These are phyloP conservation scores for Toxonevra muliebris DNA, from an alignment of 2,888 invertebrate genomes.

Conservation along the genomic window DNA sequence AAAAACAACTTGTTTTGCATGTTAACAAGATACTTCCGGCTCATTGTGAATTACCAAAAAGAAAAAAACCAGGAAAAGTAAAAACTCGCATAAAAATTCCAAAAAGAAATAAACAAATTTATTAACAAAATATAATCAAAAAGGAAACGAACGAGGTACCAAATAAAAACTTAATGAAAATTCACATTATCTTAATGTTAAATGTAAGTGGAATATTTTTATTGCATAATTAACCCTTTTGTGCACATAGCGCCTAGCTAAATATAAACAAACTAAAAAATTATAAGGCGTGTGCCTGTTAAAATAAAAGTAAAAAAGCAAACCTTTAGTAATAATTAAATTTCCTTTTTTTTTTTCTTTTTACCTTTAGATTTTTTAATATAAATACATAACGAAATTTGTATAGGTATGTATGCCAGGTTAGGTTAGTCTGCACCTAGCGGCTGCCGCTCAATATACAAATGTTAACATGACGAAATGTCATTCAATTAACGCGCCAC, in stretches of 20 bases:
- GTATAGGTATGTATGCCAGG: too few species aligned
- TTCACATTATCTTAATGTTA: background rate
- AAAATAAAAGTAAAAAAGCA: background rate
- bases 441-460: background rate
- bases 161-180: background rate
- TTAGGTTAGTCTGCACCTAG: too few species aligned
- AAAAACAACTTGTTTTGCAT: constrained; percentile 30
- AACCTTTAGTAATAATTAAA: background rate
- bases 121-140: constrained; percentile 9
- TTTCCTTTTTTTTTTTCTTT: background rate
- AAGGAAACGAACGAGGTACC: background rate
- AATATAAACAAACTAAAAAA: background rate
- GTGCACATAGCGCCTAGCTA: background rate
- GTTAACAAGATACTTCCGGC: constrained; percentile 31
- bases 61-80: constrained; percentile 19
- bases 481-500: constrained; percentile 14
- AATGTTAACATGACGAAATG: constrained; percentile 14
- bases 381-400: too few species aligned
- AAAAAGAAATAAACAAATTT: constrained; percentile 29
- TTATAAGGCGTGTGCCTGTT: background rate
- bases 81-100: constrained; percentile 28
- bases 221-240: background rate
- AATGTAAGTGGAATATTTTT: constrained; percentile 5
- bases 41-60: constrained; percentile 24
- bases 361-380: too few species aligned